phyloP scores from a whole-genome alignment of 2,888 invertebrate genomes.

The Caenorhabditis imperialis region DNA sequence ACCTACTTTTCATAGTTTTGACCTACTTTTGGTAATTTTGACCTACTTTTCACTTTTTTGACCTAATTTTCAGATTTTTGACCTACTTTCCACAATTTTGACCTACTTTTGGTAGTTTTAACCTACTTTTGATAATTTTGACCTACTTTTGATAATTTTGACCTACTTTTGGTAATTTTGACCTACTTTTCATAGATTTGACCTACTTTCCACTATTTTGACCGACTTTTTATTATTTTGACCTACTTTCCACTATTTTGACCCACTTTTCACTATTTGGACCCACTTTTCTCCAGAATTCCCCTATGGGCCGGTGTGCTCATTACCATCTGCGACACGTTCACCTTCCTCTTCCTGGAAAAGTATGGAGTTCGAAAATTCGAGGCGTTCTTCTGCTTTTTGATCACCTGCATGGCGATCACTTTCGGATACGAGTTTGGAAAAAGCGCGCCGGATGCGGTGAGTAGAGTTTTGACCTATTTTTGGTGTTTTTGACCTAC shows the following conservation, averaged over 20 bases:
- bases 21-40: too few species aligned
- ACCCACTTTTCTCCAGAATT: too few species aligned
- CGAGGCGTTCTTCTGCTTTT: constrained; percentile 87
- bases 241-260: neutral
- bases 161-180: neutral
- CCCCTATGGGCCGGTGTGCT: constrained; percentile 88
- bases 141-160: too few species aligned
- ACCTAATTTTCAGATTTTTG: too few species aligned
- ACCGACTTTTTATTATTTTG: too few species aligned
- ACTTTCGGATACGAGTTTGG: constrained; percentile 85
- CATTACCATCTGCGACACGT: constrained; percentile 89
- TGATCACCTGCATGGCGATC: constrained; percentile 89
- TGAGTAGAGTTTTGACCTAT: constrained; percentile 1
- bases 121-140: neutral
- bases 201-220: neutral
- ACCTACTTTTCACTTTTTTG: too few species aligned
- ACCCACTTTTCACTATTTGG: too few species aligned
- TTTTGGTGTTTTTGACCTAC: neutral
- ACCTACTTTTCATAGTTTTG: neutral
- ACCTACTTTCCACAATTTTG: neutral
- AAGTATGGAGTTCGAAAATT: constrained; percentile 87
- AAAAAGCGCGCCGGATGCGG: constrained; percentile 58
- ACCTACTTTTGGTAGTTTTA: too few species aligned
- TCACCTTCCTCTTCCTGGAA: constrained; percentile 89
- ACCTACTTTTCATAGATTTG: too few species aligned